Evolutionary conservation across 2,113 vertebrate species (phyloP).

Genomic region (Acanthochromis polyacanthus): DNA sequence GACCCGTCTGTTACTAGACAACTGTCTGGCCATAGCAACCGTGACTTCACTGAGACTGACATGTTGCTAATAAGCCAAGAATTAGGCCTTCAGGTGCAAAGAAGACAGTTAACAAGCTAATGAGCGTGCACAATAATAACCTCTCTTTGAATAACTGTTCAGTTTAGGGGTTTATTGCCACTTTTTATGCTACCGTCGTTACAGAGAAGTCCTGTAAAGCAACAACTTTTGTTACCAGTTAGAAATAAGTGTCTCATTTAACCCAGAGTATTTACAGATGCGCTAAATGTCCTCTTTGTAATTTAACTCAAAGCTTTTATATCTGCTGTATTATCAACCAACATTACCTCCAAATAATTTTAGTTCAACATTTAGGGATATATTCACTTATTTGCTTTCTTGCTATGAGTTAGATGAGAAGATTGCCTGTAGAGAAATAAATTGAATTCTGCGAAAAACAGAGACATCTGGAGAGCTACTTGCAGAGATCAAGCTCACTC

Average conservation of each 20-base stretch:
- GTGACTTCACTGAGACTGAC: slow-evolving; percentile 19
- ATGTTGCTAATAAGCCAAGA: slow-evolving; percentile 31
- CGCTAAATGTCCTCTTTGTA: too few relatives aligned
- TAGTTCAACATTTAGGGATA: not conserved
- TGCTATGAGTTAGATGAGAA: not conserved
- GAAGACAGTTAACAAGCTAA: slow-evolving; percentile 17
- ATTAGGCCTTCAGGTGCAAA: slow-evolving; percentile 10
- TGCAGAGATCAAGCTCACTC: not conserved
- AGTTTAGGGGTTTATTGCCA: not conserved
- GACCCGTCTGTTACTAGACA: slow-evolving; percentile 32
- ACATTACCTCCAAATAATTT: too few relatives aligned
- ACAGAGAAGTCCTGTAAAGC: too few relatives aligned
- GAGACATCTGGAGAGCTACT: not conserved
- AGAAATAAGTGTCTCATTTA: not conserved
- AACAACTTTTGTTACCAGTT: not conserved
- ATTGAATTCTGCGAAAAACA: too few relatives aligned
- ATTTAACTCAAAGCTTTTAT: too few relatives aligned
- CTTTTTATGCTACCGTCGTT: not conserved
- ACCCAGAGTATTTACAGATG: not conserved
- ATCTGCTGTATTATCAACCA: too few relatives aligned
- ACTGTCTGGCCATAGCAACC: not conserved
- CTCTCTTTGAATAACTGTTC: not conserved
- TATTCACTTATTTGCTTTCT: not conserved
- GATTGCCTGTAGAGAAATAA: too few relatives aligned
- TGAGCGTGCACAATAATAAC: not conserved